Evolutionary conservation across 1,140 invertebrate species (phyloP).

Genomic region (Drosophila sechellia): DNA sequence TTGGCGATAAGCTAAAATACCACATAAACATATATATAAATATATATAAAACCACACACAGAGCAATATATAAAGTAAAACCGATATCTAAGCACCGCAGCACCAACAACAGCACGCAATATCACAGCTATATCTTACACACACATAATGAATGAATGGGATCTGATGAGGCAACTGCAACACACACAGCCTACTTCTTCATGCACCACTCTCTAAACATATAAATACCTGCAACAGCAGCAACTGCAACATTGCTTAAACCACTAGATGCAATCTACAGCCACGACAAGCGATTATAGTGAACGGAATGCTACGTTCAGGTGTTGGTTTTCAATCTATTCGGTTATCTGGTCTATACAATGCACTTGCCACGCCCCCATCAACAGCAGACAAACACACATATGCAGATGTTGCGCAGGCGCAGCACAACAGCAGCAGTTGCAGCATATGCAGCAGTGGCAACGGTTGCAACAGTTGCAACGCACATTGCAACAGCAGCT

Average conservation of each 20-base stretch:
- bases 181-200: constrained; percentile 48
- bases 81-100: constrained; percentile 77
- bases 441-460: constrained; percentile 28
- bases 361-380: constrained; percentile 39
- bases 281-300: constrained; percentile 41
- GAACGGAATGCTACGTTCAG: constrained; percentile 59
- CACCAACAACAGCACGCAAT: constrained; percentile 72
- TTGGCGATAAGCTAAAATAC: constrained; percentile 88
- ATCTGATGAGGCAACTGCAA: constrained; percentile 45
- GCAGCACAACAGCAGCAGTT: constrained; percentile 63
- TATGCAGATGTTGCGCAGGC: constrained; percentile 70
- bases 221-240: constrained; percentile 26
- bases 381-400: constrained; percentile 35
- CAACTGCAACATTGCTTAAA: constrained; percentile 40
- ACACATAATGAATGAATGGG: constrained; percentile 41
- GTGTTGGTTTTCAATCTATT: constrained; percentile 67
- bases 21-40: constrained; percentile 66
- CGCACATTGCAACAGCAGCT: constrained; percentile 40
- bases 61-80: constrained; percentile 55
- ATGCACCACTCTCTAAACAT: constrained; percentile 40
- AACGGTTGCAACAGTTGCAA: constrained; percentile 21
- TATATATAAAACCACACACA: constrained; percentile 56
- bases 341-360: constrained; percentile 51
- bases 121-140: constrained; percentile 59
- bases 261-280: constrained; percentile 56